Conservation (phyloP, 2,888 invertebrate species). For the Clunio marinus region DNA sequence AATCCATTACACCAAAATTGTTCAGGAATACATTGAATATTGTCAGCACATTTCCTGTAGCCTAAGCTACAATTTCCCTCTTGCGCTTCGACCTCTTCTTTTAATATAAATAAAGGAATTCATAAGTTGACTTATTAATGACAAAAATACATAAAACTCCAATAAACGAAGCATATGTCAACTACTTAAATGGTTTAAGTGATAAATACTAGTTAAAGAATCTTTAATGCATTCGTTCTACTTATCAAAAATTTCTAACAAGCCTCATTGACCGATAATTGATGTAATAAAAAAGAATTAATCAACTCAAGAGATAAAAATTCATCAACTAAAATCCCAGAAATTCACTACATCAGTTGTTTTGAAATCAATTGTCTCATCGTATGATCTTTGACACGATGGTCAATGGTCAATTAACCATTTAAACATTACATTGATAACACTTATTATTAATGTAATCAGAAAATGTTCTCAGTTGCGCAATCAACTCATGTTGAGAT, state of each 20-base stretch:
- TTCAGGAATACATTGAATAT: slow-evolving; percentile 58
- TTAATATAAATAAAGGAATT: neutral
- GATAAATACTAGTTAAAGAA: too few relatives aligned
- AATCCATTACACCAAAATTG: slow-evolving; percentile 60
- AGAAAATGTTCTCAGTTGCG: neutral
- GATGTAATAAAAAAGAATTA: too few relatives aligned
- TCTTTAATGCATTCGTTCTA: too few relatives aligned
- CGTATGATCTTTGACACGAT: neutral
- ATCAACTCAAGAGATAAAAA: too few relatives aligned
- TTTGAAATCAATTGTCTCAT: slow-evolving; percentile 17
- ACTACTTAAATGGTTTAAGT: too few relatives aligned
- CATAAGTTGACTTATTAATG: too few relatives aligned
- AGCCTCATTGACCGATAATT: too few relatives aligned
- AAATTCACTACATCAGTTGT: too few relatives aligned
- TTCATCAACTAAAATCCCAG: too few relatives aligned
- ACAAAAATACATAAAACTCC: too few relatives aligned
- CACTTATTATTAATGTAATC: neutral
- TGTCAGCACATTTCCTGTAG: slow-evolving; percentile 55
- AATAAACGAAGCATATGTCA: too few relatives aligned
- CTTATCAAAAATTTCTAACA: too few relatives aligned
- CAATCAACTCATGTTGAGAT: neutral
- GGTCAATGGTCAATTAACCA: neutral
- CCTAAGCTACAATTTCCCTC: neutral
- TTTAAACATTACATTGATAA: neutral
- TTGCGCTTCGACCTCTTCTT: neutral